Evolutionary conservation across 2,113 vertebrate genomes (phyloP).

Genomic region (Sterna hirundo): DNA sequence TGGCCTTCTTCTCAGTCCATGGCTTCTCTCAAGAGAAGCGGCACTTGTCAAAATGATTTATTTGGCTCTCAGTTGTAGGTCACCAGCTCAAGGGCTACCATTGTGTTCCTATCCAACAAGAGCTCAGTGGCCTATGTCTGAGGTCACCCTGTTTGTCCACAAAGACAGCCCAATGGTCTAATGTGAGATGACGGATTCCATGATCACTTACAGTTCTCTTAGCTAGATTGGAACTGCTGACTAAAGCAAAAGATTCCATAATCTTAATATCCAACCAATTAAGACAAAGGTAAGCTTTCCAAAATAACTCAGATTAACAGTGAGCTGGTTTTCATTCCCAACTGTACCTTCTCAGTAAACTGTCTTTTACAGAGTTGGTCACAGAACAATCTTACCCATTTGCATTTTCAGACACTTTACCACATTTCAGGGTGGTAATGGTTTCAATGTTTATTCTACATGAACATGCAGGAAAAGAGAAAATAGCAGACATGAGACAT

Average conservation of each 20-base stretch:
- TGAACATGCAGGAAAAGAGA: background rate
- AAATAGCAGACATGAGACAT: constrained; percentile 25
- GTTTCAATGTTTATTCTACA: background rate
- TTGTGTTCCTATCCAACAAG: background rate
- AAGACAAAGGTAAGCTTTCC: background rate
- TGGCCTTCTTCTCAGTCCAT: background rate
- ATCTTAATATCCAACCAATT: background rate
- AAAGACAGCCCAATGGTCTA: background rate
- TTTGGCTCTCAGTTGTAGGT: background rate
- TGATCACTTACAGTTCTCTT: background rate
- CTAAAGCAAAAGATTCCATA: background rate
- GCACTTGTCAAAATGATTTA: background rate
- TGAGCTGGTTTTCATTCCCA: background rate
- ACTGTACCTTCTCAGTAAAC: background rate
- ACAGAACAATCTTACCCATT: background rate
- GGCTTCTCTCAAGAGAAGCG: background rate
- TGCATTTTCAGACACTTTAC: background rate
- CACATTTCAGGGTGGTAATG: background rate
- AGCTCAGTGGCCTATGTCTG: background rate
- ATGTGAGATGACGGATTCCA: background rate
- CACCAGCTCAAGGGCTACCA: background rate
- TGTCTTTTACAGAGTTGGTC: background rate
- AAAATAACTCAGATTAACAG: background rate
- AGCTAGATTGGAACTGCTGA: background rate
- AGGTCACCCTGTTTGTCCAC: background rate